A percentile compares a stretch with the other conserved stretches of the same genome.
phyloP scores from a whole-genome alignment of 2,888 invertebrate species.

The Leucophora obtusa region DNA sequence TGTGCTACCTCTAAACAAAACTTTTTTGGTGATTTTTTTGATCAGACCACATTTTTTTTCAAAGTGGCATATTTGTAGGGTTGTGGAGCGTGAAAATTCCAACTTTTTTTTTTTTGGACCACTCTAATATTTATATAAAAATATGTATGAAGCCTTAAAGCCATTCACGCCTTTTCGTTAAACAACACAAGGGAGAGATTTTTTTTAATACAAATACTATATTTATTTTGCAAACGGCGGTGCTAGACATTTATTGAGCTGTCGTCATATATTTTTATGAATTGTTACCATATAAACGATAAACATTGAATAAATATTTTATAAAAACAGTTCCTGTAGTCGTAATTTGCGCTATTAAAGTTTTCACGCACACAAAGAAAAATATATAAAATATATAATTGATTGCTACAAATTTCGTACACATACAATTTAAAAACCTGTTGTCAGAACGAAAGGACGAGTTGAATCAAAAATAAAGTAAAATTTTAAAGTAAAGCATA shows the following conservation, averaged over 20 bases:
- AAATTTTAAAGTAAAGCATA: too few relatives aligned
- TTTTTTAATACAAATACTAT: background rate
- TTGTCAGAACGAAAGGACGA: background rate
- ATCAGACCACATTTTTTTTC: too few relatives aligned
- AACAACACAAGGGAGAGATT: background rate
- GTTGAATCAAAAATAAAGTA: background rate
- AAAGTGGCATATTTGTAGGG: too few relatives aligned
- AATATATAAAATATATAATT: too few relatives aligned
- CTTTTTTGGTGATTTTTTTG: too few relatives aligned
- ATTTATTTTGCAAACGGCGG: background rate
- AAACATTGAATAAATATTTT: background rate
- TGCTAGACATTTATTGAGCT: slow-evolving; percentile 27
- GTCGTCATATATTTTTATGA: background rate
- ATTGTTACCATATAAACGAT: background rate
- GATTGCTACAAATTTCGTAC: background rate
- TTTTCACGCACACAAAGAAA: background rate
- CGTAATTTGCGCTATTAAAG: background rate
- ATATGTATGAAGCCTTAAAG: background rate
- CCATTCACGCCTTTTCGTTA: slow-evolving; percentile 6
- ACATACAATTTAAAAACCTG: background rate
- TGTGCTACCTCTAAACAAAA: too few relatives aligned
- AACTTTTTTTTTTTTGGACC: too few relatives aligned
- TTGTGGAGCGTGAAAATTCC: too few relatives aligned
- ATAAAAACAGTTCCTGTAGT: background rate
- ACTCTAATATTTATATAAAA: too few relatives aligned